phyloP scores from a whole-genome alignment of 2,888 invertebrate species.

The Orchestes rusci region DNA sequence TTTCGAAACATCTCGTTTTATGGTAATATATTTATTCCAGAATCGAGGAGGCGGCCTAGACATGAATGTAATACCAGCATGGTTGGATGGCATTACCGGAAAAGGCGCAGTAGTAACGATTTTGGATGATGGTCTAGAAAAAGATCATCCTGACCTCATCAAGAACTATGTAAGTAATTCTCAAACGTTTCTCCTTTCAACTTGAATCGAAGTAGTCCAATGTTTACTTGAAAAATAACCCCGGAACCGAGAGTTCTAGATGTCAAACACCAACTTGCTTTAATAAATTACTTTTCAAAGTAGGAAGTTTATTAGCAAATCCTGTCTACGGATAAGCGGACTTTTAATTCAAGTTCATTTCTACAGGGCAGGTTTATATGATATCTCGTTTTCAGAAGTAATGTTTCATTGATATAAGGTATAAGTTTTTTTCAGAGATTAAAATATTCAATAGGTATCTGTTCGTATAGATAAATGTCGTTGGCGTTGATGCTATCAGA shows the following conservation, averaged over 20 bases:
- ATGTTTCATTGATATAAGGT: too few relatives aligned
- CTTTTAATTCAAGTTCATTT: too few relatives aligned
- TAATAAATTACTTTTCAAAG: too few relatives aligned
- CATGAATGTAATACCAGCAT: conserved; percentile 95
- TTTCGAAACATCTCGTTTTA: background rate
- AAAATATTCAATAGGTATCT: too few relatives aligned
- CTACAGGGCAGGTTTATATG: too few relatives aligned
- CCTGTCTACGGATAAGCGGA: too few relatives aligned
- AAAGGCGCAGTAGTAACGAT: conserved; percentile 94
- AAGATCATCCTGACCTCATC: conserved; percentile 87
- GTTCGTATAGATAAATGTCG: too few relatives aligned
- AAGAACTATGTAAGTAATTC: conserved; percentile 80
- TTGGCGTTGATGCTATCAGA: too few relatives aligned
- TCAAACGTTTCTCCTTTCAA: background rate
- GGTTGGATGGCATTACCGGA: conserved; percentile 91
- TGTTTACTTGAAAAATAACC: background rate
- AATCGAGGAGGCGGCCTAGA: conserved; percentile 87
- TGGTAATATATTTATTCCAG: conserved; percentile 43
- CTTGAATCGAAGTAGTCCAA: background rate
- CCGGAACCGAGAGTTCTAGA: background rate
- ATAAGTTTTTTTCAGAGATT: too few relatives aligned
- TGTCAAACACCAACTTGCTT: too few relatives aligned
- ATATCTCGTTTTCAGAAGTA: too few relatives aligned
- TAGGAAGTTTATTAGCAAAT: too few relatives aligned
- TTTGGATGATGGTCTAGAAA: conserved; percentile 92